Evolutionary conservation across 2,888 invertebrate genomes (phyloP).

Genomic region (Macrosiphum euphorbiae): DNA sequence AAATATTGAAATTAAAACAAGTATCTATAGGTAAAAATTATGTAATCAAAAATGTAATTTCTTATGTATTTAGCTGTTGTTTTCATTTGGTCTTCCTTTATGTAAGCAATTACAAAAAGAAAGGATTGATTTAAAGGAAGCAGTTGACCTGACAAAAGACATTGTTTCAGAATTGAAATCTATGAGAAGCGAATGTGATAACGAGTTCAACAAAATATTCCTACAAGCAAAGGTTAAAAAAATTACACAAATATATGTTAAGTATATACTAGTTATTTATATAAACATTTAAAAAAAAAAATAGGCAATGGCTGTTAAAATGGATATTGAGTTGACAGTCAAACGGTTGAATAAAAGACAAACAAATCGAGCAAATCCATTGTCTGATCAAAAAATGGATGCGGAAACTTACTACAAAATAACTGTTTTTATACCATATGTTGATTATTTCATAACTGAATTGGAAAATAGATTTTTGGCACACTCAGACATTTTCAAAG

Average conservation of each 20-base stretch:
- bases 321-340: constrained; percentile 14
- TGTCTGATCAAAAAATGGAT: not conserved
- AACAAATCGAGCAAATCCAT: not conserved
- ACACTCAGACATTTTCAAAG: constrained; percentile 23
- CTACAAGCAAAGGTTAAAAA: not conserved
- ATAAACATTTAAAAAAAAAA: not conserved
- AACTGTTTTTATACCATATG: not conserved
- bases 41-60: no score
- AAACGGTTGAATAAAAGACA: not conserved
- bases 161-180: no score
- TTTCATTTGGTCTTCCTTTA: no score
- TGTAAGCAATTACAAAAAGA: no score
- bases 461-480: constrained; percentile 10
- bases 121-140: no score
- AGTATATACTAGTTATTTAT: not conserved
- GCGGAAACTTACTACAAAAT: not conserved
- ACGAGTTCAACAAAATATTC: not conserved
- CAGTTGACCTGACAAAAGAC: no score
- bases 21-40: no score
- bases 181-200: no score
- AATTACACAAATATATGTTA: not conserved
- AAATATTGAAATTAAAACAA: no score
- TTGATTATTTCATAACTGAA: not conserved
- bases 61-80: no score
- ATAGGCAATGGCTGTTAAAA: not conserved